These are phyloP conservation scores for Rhizoglyphus robini DNA, from an alignment of 1,140 invertebrate genomes.

Conservation along the genomic window DNA sequence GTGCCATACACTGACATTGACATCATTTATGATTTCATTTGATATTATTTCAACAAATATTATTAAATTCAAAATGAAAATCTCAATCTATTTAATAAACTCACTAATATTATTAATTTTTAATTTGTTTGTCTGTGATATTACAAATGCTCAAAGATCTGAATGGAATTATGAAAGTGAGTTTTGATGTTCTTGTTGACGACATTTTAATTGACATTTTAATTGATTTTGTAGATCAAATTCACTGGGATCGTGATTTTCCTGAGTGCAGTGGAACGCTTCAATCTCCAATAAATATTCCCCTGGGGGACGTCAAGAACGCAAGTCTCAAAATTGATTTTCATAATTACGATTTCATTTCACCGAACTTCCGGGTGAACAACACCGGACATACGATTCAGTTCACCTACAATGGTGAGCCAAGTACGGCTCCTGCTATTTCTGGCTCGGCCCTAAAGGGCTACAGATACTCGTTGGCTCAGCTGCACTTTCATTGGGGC, in stretches of 20 bases:
- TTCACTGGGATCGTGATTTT: constrained; percentile 48
- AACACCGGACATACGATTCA: constrained; percentile 19
- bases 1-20: no score
- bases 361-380: not conserved
- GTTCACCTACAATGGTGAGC: constrained; percentile 1
- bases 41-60: no score
- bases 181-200: not conserved
- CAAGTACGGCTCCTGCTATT: not conserved
- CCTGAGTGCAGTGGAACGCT: constrained; percentile 54
- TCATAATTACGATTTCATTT: not conserved
- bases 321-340: not conserved
- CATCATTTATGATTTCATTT: no score
- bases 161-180: not conserved
- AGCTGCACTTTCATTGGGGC: constrained; percentile 77
- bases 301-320: not conserved
- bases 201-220: not conserved
- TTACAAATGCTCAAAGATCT: no score
- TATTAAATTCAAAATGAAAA: no score
- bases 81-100: no score
- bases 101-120: no score
- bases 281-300: constrained; percentile 66
- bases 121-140: no score
- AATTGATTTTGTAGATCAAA: not conserved
- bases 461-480: constrained; percentile 30
- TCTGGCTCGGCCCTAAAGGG: not conserved